Evolutionary conservation across 2,888 invertebrate species (phyloP).

Genomic region (Calliphora vomitoria): DNA sequence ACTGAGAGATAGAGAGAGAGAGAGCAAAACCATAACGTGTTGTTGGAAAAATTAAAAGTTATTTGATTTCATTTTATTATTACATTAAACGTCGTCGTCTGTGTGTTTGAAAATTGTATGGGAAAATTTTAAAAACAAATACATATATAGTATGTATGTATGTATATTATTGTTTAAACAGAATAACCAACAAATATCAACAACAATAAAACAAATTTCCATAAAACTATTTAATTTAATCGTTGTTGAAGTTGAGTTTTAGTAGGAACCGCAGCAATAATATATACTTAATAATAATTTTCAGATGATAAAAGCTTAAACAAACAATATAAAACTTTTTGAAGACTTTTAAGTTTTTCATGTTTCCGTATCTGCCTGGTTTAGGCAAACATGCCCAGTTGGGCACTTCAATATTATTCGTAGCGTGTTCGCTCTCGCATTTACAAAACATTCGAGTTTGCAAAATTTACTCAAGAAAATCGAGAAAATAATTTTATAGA

Average conservation of each 20-base stretch:
- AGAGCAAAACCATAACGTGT: too few species aligned
- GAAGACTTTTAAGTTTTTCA: too few species aligned
- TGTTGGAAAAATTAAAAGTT: too few species aligned
- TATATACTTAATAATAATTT: background rate
- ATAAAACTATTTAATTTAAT: background rate
- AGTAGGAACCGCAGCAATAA: background rate
- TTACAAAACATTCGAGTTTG: background rate
- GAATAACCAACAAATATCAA: background rate
- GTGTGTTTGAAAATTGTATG: background rate
- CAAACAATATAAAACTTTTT: background rate
- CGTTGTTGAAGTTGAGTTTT: background rate
- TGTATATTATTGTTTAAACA: background rate
- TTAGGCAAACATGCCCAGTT: background rate
- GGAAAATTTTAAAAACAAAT: too few species aligned
- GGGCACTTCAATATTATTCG: background rate
- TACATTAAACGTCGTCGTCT: too few species aligned
- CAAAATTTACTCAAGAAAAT: conserved; percentile 11
- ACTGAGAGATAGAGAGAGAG: too few species aligned
- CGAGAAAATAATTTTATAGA: conserved; percentile 1
- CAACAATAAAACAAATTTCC: background rate
- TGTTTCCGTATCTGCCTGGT: background rate
- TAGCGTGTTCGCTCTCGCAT: background rate
- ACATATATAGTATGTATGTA: too few species aligned
- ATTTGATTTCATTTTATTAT: too few species aligned
- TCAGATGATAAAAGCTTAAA: background rate